Conservation (phyloP, 2,797 vertebrate species). For the Xenopus petersii region DNA sequence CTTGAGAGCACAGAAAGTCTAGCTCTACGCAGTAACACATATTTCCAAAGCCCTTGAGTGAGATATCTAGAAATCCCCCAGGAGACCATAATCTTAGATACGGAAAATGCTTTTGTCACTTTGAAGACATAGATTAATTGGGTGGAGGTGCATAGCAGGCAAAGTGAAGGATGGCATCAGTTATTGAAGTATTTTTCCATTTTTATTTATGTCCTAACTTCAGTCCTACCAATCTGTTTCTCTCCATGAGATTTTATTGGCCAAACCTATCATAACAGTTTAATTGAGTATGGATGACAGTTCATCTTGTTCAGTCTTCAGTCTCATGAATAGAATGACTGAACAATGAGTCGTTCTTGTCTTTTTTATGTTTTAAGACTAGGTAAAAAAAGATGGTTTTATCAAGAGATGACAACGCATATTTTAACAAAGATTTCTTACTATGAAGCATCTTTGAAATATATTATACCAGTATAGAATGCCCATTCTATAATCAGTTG, state of each 20-base stretch:
- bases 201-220: constrained; percentile 47
- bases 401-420: constrained; percentile 25
- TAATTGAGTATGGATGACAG: constrained; percentile 47
- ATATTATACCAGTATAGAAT: background rate
- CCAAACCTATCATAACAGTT: constrained; percentile 45
- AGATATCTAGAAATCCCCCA: constrained; percentile 32
- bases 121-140: constrained; percentile 47
- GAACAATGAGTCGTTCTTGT: constrained; percentile 31
- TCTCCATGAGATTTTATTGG: constrained; percentile 48
- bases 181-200: constrained; percentile 38
- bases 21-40: background rate
- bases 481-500: no score
- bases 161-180: constrained; percentile 40
- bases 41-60: constrained; percentile 21
- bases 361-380: constrained; percentile 36
- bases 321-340: constrained; percentile 39
- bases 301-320: constrained; percentile 42
- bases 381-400: constrained; percentile 29
- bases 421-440: constrained; percentile 26
- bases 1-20: constrained; percentile 77
- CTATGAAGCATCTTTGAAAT: constrained; percentile 5
- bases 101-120: constrained; percentile 39
- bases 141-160: constrained; percentile 29
- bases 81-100: constrained; percentile 28
- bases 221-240: constrained; percentile 42